phyloP scores from a whole-genome alignment of 2,113 vertebrate genomes.

The Aleadryas rufinucha region DNA sequence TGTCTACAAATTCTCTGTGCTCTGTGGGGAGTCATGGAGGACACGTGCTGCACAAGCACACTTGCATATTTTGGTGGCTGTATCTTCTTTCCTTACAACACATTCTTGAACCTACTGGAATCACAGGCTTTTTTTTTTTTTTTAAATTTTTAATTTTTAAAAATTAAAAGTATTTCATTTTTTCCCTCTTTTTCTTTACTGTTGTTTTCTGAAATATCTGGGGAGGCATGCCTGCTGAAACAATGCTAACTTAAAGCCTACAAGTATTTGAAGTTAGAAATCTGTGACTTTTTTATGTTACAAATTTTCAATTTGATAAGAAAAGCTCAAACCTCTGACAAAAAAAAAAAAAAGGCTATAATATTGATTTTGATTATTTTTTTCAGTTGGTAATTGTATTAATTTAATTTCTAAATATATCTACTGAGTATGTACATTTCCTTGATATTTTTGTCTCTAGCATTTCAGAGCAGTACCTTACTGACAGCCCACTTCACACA shows the following conservation, averaged over 20 bases:
- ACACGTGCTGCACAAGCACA: rapidly evolving
- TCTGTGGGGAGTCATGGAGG: background rate
- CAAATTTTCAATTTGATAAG: background rate
- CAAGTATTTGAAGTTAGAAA: background rate
- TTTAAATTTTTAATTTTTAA: background rate
- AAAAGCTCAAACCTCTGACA: background rate
- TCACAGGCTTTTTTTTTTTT: background rate
- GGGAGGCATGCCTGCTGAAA: background rate
- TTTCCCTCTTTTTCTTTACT: background rate
- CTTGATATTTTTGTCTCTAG: background rate
- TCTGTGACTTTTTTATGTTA: background rate
- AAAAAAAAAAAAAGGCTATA: background rate
- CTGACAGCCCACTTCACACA: background rate
- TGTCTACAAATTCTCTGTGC: background rate
- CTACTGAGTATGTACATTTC: background rate
- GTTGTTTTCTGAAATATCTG: background rate
- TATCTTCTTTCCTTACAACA: background rate
- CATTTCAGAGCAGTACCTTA: background rate
- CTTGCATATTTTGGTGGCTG: background rate
- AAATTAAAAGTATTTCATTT: background rate
- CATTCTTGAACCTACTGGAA: background rate
- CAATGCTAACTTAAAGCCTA: background rate
- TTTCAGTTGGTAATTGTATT: background rate
- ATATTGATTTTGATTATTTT: background rate
- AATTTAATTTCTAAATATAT: background rate